Conservation (phyloP, 1,140 invertebrate genomes). For the Drosophila malerkotliana region DNA sequence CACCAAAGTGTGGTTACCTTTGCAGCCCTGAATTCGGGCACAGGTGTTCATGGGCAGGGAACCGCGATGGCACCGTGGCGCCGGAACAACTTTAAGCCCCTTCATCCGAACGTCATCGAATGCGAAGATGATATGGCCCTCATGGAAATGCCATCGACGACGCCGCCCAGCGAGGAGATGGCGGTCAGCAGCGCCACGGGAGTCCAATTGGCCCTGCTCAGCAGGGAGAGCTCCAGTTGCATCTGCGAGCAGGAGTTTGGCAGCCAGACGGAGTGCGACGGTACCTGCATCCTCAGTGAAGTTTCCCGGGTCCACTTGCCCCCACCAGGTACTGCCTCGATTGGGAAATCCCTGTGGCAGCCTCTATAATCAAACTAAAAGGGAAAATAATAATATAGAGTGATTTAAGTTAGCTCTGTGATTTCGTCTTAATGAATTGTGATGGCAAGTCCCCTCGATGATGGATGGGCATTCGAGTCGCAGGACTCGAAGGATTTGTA, state of each 20-base stretch:
- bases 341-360: constrained; percentile 46
- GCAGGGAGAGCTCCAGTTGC: constrained; percentile 59
- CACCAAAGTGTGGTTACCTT: constrained; percentile 68
- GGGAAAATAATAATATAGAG: neutral
- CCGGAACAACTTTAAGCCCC: constrained; percentile 73
- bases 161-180: constrained; percentile 62
- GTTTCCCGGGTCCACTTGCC: constrained; percentile 69
- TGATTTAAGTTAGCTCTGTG: constrained; percentile 49
- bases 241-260: constrained; percentile 76
- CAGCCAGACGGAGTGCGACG: constrained; percentile 71
- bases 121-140: constrained; percentile 72
- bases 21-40: constrained; percentile 21
- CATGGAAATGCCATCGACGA: constrained; percentile 67
- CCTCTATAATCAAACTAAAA: constrained; percentile 41
- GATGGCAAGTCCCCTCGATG: constrained; percentile 56
- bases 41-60: constrained; percentile 6
- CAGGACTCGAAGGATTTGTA: constrained; percentile 14
- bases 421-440: constrained; percentile 76
- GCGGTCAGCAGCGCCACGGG: constrained; percentile 21
- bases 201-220: constrained; percentile 55
- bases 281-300: constrained; percentile 74
- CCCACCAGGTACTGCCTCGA: neutral
- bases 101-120: constrained; percentile 75
- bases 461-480: constrained; percentile 13
- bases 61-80: constrained; percentile 67